A percentile compares a stretch with the other conserved stretches of the same genome.
These are phyloP conservation scores for Rhyacophila brunnea DNA, from an alignment of 1,140 invertebrate genomes.

Conservation along the genomic window DNA sequence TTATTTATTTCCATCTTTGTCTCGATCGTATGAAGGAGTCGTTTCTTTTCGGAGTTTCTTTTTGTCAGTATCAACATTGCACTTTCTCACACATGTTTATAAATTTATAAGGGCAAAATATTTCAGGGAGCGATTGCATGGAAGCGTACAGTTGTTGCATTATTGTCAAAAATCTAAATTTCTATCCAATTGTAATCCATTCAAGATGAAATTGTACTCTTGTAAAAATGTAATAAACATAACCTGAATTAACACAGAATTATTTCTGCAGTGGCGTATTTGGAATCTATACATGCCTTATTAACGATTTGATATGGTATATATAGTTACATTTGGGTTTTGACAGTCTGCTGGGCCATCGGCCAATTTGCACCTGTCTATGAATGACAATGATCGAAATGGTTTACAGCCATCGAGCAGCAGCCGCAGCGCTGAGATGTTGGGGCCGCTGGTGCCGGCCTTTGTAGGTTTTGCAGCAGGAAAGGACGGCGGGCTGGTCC, in stretches of 20 bases:
- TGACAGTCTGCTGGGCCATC: conserved; percentile 2
- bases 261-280: neutral
- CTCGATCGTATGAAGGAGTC: no score
- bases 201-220: no score
- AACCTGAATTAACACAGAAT: neutral
- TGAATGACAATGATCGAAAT: conserved; percentile 15
- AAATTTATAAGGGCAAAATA: no score
- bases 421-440: conserved; percentile 72
- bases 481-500: conserved; percentile 60
- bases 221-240: conserved; percentile 1
- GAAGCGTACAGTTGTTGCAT: no score
- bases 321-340: neutral
- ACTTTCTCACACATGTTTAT: no score
- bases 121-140: no score
- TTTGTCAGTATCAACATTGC: no score
- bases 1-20: no score
- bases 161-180: no score
- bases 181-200: no score
- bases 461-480: conserved; percentile 69
- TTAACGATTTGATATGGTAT: conserved; percentile 11
- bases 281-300: conserved; percentile 8
- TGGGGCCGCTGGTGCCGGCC: conserved; percentile 59
- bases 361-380: neutral
- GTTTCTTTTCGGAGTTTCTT: no score
- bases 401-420: conserved; percentile 75